Evolutionary conservation across 2,888 invertebrate species (phyloP).

Genomic region (Drosophila neutralis): DNA sequence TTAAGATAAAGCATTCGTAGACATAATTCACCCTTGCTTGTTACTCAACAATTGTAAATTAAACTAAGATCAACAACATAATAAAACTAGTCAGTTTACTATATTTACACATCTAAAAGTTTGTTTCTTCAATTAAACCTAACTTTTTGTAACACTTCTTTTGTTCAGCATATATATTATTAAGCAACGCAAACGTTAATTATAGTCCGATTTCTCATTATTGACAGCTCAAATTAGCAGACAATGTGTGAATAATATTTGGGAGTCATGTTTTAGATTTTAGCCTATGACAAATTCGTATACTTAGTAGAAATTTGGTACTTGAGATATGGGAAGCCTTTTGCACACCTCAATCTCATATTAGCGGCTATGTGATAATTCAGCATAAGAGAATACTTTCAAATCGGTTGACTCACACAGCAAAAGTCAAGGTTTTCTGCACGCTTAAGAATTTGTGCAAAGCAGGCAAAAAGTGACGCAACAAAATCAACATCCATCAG

Average conservation of each 20-base stretch:
- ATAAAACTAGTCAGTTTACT: not conserved
- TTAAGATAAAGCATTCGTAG: not conserved
- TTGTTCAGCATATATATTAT: not conserved
- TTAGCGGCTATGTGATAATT: constrained; percentile 39
- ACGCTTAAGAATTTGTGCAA: constrained; percentile 39
- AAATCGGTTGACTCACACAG: constrained; percentile 26
- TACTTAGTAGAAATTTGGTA: too few species aligned
- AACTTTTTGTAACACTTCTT: not conserved
- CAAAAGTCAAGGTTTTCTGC: constrained; percentile 40
- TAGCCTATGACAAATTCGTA: not conserved
- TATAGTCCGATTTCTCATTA: not conserved
- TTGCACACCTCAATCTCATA: constrained; percentile 12
- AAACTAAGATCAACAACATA: not conserved
- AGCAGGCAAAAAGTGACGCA: constrained; percentile 42
- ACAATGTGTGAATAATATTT: not conserved
- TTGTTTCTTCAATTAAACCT: not conserved
- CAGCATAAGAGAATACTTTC: constrained; percentile 21
- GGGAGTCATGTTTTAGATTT: not conserved
- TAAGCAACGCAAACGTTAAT: not conserved
- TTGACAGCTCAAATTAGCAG: not conserved
- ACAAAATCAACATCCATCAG: constrained; percentile 38
- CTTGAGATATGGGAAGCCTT: too few species aligned
- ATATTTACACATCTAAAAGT: not conserved
- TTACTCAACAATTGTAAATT: not conserved
- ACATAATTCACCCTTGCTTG: not conserved